Conservation (phyloP, 1,140 invertebrate genomes). For the Orchesella cincta region DNA sequence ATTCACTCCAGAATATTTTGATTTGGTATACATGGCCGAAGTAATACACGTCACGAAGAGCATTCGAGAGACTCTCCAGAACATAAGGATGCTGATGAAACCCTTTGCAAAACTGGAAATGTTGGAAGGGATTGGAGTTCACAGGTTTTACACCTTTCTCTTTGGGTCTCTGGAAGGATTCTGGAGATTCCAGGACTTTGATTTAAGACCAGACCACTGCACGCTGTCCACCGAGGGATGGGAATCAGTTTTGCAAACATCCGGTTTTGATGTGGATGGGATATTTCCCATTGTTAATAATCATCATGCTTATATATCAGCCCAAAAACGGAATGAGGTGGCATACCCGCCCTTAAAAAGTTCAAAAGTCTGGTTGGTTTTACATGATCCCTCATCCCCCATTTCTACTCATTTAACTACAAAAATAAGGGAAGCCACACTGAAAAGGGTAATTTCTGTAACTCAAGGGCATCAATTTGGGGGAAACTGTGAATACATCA, state of each 20-base stretch:
- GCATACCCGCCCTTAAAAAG: not conserved
- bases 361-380: not conserved
- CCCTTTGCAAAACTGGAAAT: conserved; percentile 3
- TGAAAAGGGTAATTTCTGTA: not conserved
- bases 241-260: not conserved
- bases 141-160: not conserved
- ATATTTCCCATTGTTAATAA: not conserved
- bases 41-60: conserved; percentile 37
- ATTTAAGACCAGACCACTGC: not conserved
- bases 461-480: no score
- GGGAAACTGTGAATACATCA: not conserved
- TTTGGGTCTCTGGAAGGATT: not conserved
- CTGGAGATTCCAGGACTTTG: conserved; percentile 13
- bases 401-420: not conserved
- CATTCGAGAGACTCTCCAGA: not conserved
- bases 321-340: not conserved
- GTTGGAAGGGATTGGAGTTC: not conserved
- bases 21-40: conserved; percentile 22
- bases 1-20: conserved; percentile 32
- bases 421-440: not conserved
- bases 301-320: not conserved
- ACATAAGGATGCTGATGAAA: conserved; percentile 2
- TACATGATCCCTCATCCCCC: not conserved
- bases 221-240: not conserved
- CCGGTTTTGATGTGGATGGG: not conserved